Base-by-base conservation (phyloP, 2,113 vertebrate species). In the Mobula hypostoma region DNA sequence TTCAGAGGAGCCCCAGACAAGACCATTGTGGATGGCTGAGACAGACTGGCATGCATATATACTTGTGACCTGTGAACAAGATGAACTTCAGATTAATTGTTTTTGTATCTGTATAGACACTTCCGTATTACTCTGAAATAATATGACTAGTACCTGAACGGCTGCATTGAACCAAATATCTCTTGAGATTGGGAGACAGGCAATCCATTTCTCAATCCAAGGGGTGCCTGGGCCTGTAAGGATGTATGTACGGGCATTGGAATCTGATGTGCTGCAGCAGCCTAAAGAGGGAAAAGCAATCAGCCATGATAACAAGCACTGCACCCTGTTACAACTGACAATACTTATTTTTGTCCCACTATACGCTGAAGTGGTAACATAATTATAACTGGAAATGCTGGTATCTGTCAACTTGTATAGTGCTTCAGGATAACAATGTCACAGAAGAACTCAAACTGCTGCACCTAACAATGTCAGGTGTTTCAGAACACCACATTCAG, bases 11-110 rank as follows among this genome's bases (percentile, higher is more conserved):
- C 98, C 0, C 98, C 98, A 0, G 99, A 98, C 94, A 99, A 97
- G 95, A 99, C 98, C 98, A 99, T 98, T 94, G 99, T 97, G 95
- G 96, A 99, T 95, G 98, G 97, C 4, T 99, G 98, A 14, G 99
- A 99, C 95, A 99, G 97, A 97, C 98, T 99, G 95, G 98, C 98
- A 95, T 99, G 99, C 99, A 99, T 99, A 95, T 99, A 99, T 95
- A 99, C 98, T 97, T 98, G 99, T 96, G 99, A 99, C 95, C 99
- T 99, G 95, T 56, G 94, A 80, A 90, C 24, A 94, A 94, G 6
- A 94, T 78, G 4, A 80, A 78, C 7, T 80, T 56, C 21, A 8
- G 21, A 5, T 94, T 78, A 94, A 82, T 66, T 66, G n/a, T 29
- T 61, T n/a, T 66, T 79, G 11, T 77, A 27, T 77, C 27, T 78